phyloP scores from a whole-genome alignment of 2,888 invertebrate species.

The Lymantria monacha region DNA sequence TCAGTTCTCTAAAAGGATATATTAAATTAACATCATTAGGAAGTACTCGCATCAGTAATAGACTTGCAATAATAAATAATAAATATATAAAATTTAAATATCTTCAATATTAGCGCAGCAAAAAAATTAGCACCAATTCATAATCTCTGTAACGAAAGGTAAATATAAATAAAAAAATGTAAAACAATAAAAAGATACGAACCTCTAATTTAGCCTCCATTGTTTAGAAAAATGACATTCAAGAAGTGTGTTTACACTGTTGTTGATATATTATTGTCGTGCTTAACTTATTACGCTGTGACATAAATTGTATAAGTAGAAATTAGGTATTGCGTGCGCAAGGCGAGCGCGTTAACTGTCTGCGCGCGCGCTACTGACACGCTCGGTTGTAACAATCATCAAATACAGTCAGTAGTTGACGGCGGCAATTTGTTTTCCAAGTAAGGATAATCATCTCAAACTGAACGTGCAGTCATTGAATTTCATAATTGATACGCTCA shows the following conservation, averaged over 20 bases:
- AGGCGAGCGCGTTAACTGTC: constrained; percentile 49
- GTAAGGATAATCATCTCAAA: constrained; percentile 1
- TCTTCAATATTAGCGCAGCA: constrained; percentile 2
- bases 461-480: background rate
- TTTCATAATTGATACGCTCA: background rate
- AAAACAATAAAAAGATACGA: constrained; percentile 27
- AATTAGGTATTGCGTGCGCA: constrained; percentile 39
- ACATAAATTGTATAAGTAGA: constrained; percentile 27
- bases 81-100: too few species aligned
- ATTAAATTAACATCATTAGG: too few species aligned
- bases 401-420: constrained; percentile 1
- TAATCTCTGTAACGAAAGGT: constrained; percentile 18
- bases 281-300: constrained; percentile 33
- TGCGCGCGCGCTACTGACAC: constrained; percentile 48
- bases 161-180: constrained; percentile 11
- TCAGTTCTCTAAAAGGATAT: too few species aligned
- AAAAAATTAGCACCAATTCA: constrained; percentile 22
- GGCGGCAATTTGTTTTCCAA: constrained; percentile 17
- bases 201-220: constrained; percentile 50
- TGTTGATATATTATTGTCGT: background rate
- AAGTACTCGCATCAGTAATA: too few species aligned
- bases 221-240: constrained; percentile 17
- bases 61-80: too few species aligned
- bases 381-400: constrained; percentile 16
- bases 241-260: constrained; percentile 23